phyloP scores from a whole-genome alignment of 2,113 vertebrate species.

The Leucosticte australis region DNA sequence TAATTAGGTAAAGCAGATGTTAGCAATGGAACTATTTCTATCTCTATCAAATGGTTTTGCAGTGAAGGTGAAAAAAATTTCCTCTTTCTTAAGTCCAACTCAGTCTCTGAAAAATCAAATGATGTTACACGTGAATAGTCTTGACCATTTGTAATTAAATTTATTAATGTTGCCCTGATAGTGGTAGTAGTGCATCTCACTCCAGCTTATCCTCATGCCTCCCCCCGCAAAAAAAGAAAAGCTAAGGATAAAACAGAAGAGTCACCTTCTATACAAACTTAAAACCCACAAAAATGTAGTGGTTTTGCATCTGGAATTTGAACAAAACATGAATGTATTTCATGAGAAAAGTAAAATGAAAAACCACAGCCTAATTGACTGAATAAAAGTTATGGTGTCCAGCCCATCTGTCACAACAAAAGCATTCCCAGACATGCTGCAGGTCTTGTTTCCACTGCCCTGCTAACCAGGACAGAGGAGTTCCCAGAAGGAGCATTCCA shows the following conservation, averaged over 20 bases:
- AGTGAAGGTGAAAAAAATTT: background rate
- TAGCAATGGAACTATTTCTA: background rate
- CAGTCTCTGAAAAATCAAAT: background rate
- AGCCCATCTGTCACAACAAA: background rate
- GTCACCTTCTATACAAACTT: background rate
- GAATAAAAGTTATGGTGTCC: background rate
- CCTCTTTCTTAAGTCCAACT: background rate
- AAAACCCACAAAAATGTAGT: background rate
- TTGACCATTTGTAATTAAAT: background rate
- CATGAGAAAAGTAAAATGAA: background rate
- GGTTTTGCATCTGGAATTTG: background rate
- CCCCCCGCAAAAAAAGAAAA: background rate
- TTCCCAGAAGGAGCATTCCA: background rate
- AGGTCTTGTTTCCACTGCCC: background rate
- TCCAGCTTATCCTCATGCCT: background rate
- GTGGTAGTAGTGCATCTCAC: background rate
- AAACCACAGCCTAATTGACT: fast-evolving
- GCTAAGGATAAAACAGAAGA: background rate
- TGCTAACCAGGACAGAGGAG: background rate
- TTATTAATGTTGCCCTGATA: background rate
- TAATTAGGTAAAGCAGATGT: background rate
- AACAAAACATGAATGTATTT: background rate
- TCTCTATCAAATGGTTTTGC: background rate
- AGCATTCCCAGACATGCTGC: background rate
- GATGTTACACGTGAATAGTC: background rate